A percentile compares a stretch with the other conserved stretches of the same genome.
phyloP scores from a whole-genome alignment of 1,140 invertebrate species.

The Pseudomyrmex gracilis region DNA sequence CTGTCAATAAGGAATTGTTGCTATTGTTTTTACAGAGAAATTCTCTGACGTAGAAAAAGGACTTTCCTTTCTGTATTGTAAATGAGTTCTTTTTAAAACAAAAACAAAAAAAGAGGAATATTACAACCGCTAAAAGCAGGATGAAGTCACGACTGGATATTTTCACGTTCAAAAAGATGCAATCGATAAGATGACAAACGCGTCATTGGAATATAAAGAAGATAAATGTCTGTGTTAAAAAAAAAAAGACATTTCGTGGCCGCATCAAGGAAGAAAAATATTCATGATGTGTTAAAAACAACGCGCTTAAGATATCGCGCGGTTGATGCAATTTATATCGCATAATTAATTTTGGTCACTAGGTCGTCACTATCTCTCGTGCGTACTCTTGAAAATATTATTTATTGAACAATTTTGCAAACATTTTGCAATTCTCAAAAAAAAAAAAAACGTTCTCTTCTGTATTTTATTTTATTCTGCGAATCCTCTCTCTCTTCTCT shows the following conservation, averaged over 20 bases:
- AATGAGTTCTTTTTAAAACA: neutral
- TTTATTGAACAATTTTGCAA: neutral
- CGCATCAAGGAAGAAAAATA: neutral
- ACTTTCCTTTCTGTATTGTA: neutral
- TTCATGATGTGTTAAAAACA: constrained; percentile 57
- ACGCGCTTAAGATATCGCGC: neutral
- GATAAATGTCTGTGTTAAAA: constrained; percentile 16
- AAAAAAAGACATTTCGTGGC: constrained; percentile 26
- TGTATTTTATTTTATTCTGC: neutral
- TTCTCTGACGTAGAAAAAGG: too few relatives aligned
- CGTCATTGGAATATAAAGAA: constrained; percentile 32
- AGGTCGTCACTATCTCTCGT: neutral
- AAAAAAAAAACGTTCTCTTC: neutral
- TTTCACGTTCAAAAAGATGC: constrained; percentile 9
- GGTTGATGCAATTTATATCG: constrained; percentile 11
- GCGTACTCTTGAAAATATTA: constrained; percentile 8
- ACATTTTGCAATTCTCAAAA: neutral
- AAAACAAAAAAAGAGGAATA: constrained; percentile 16
- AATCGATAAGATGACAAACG: constrained; percentile 13
- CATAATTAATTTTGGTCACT: neutral
- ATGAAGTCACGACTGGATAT: constrained; percentile 4
- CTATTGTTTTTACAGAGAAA: too few relatives aligned
- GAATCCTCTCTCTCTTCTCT: neutral
- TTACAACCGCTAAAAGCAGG: constrained; percentile 37
- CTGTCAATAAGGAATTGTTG: too few relatives aligned